Conservation (phyloP, 2,888 invertebrate species). For the Drosophila lacicola region DNA sequence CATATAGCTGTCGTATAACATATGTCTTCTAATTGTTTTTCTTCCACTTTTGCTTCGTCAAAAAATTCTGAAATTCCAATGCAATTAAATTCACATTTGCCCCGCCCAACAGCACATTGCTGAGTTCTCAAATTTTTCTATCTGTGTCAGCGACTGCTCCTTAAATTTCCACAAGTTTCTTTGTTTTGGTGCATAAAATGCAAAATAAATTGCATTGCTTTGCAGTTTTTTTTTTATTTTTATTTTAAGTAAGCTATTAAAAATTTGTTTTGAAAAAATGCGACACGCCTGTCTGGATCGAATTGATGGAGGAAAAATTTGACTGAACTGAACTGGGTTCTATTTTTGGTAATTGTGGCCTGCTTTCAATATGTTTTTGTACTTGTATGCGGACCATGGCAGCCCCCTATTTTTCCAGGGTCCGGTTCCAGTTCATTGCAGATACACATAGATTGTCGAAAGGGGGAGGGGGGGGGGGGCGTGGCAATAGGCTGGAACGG, state of each 20-base stretch:
- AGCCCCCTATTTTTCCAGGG: constrained; percentile 16
- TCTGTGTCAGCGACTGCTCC: constrained; percentile 37
- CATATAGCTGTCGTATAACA: not conserved
- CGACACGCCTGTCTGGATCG: constrained; percentile 42
- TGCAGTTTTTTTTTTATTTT: constrained; percentile 15
- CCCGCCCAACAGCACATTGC: not conserved
- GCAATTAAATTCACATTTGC: not conserved
- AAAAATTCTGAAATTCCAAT: not conserved
- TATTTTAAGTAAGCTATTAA: constrained; percentile 11
- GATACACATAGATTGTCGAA: constrained; percentile 23
- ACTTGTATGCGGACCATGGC: not conserved
- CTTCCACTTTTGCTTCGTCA: not conserved
- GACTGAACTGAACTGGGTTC: constrained; percentile 30
- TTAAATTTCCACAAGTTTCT: constrained; percentile 44
- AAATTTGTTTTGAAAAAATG: constrained; percentile 20
- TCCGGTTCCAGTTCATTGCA: constrained; percentile 65
- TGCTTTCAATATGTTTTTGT: constrained; percentile 41
- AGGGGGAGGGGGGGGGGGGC: not conserved
- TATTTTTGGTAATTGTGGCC: constrained; percentile 63
- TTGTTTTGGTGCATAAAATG: constrained; percentile 2
- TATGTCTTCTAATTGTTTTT: not conserved
- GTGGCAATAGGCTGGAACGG: not conserved
- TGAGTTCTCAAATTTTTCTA: constrained; percentile 8
- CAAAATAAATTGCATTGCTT: constrained; percentile 25
- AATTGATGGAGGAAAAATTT: constrained; percentile 12